Percentiles rank a stretch among this genome's conserved stretches.
phyloP scores from a whole-genome alignment of 2,797 vertebrate species.

The Coendou prehensilis region DNA sequence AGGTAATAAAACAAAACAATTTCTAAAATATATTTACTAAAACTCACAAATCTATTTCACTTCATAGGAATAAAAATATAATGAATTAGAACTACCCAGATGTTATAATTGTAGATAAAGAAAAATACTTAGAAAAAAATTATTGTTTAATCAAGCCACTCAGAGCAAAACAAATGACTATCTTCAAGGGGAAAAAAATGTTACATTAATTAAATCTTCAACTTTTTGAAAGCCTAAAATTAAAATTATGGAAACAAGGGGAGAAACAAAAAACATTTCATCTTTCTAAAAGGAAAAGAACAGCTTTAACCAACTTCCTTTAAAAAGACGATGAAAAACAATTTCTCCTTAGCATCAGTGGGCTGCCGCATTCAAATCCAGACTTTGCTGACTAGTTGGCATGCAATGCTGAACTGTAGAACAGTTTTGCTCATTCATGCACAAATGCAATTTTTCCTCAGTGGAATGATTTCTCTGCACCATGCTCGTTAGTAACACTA shows the following conservation, averaged over 20 bases:
- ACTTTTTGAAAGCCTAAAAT: constrained; percentile 68
- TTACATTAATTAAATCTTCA: constrained; percentile 58
- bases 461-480: constrained; percentile 71
- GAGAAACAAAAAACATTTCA: constrained; percentile 10
- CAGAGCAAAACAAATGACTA: not conserved
- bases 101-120: not conserved
- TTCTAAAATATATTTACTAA: constrained; percentile 28
- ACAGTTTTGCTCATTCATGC: constrained; percentile 32
- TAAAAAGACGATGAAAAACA: constrained; percentile 68
- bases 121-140: constrained; percentile 55
- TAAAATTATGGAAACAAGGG: constrained; percentile 53
- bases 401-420: constrained; percentile 13
- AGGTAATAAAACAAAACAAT: constrained; percentile 66
- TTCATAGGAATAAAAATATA: constrained; percentile 56
- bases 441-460: constrained; percentile 54
- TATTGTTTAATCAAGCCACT: not conserved
- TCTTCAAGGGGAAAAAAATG: not conserved
- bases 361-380: constrained; percentile 86
- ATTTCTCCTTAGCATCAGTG: constrained; percentile 17
- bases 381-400: constrained; percentile 87
- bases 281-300: constrained; percentile 26
- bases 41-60: constrained; percentile 54
- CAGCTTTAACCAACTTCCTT: constrained; percentile 69
- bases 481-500: constrained; percentile 79
- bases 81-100: constrained; percentile 11